phyloP scores from a whole-genome alignment of 2,113 vertebrate genomes.

The Semnopithecus entellus region DNA sequence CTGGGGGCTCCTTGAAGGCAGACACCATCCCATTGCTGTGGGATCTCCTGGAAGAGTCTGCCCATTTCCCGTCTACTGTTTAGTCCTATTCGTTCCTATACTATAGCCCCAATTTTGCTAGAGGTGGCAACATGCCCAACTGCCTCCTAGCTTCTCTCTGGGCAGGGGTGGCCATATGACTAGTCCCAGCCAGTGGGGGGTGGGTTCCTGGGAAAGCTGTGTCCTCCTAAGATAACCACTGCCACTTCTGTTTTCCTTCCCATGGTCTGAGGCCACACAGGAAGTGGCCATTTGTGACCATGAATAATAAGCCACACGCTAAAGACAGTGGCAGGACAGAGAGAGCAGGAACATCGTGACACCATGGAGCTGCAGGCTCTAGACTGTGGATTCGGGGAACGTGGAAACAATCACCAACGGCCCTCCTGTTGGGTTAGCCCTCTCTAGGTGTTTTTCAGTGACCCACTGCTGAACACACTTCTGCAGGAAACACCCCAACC shows the following conservation, averaged over 20 bases:
- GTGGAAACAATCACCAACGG: fast-evolving
- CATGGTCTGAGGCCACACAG: background rate
- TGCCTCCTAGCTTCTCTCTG: background rate
- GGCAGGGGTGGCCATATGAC: too few species aligned
- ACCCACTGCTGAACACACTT: background rate
- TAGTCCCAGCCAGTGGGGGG: background rate
- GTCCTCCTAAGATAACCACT: background rate
- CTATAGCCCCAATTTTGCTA: background rate
- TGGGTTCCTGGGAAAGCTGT: background rate
- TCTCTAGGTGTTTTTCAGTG: background rate
- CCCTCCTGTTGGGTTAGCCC: too few species aligned
- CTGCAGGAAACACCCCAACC: background rate
- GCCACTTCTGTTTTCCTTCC: background rate
- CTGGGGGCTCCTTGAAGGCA: background rate
- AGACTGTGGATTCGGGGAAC: background rate
- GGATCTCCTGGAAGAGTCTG: background rate
- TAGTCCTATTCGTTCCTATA: background rate
- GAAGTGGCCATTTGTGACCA: background rate
- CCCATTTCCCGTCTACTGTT: fast-evolving
- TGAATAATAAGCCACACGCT: background rate
- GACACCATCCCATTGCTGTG: fast-evolving
- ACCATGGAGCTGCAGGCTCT: too few species aligned
- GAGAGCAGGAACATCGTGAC: too few species aligned
- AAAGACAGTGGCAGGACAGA: background rate
- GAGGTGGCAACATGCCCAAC: background rate